Conservation (phyloP, 2,113 vertebrate species). For the Aix galericulata region DNA sequence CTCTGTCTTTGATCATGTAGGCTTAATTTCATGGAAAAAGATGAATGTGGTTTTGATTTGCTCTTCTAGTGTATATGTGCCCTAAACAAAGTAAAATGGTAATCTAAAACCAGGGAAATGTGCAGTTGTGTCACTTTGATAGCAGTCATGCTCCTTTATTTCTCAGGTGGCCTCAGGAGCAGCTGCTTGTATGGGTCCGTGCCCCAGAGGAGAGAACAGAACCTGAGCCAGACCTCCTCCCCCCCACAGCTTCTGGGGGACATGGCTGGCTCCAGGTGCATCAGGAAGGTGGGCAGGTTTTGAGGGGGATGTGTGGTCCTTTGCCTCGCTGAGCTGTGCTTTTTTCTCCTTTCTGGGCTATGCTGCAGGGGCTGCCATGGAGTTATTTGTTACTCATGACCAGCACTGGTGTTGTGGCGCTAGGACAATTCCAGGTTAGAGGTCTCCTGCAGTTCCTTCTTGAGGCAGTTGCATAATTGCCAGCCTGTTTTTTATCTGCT, state of each 20-base stretch:
- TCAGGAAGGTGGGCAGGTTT: background rate
- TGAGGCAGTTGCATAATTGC: fast-evolving
- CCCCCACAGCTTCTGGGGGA: background rate
- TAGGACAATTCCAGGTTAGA: fast-evolving
- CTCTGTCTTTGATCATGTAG: fast-evolving
- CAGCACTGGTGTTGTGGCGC: background rate
- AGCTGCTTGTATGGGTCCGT: fast-evolving
- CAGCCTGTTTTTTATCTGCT: background rate
- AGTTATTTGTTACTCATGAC: fast-evolving
- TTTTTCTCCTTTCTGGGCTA: fast-evolving
- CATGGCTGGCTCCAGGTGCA: background rate
- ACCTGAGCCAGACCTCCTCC: background rate
- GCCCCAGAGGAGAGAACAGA: too few relatives aligned
- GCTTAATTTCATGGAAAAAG: background rate
- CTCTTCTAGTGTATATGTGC: fast-evolving
- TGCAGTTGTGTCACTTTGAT: fast-evolving
- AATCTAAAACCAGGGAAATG: background rate
- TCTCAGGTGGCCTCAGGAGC: fast-evolving
- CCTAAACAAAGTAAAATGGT: background rate
- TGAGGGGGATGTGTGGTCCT: fast-evolving
- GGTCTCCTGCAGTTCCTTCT: background rate
- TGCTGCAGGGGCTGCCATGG: background rate
- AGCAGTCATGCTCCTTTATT: fast-evolving
- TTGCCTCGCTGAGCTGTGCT: background rate
- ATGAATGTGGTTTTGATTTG: background rate